Base-by-base conservation (phyloP, 2,888 invertebrate genomes). In the Neoscelio sp. region DNA sequence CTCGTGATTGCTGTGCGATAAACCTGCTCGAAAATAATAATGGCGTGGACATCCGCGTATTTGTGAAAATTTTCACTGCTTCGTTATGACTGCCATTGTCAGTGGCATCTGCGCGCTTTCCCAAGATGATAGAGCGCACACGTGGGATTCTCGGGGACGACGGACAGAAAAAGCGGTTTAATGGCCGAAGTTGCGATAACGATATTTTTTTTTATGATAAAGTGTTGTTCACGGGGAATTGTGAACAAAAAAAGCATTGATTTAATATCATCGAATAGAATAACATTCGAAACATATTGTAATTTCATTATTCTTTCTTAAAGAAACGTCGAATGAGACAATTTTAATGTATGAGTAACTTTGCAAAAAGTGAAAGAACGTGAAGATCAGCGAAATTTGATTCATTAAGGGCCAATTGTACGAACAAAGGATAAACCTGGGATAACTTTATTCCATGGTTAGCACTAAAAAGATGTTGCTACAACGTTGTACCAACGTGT, bases 121-220 rank as follows among this genome's bases (percentile, higher is more conserved):
- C 78, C 78, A 78, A 78, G 78, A 78, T 78, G 78, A 78, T 78
- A 74, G 78, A 78, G 78, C 74, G 54, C 70, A 70, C 74, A 78
- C 60, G 68, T 70, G 68, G 70, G 68, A 78, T 78, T 35, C 73
- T 78, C 78, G 20, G 70, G 26, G 26, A 70, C 65, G 52, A 46
- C 46, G 65, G 58, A 79, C 79, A 65, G 70, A 79, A 79, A 74
- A 79, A 75, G 70, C 64, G 60, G 23, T 79, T 79, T 79, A 79
- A 79, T 73, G 75, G 75, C 70, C 50, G 46, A 75, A 75, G 64
- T 79, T 79, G 75, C 70, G 70, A 79, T 79, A 79, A 70, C 70
- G 54, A 65, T 71, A 70, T 67, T 68, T 48, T 62, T 76, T 68
- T 56, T 74, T 67, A 58, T 71, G 50, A 71, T 52, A 56, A 56